phyloP scores from a whole-genome alignment of 2,113 vertebrate species.

The Salvelinus sp. region DNA sequence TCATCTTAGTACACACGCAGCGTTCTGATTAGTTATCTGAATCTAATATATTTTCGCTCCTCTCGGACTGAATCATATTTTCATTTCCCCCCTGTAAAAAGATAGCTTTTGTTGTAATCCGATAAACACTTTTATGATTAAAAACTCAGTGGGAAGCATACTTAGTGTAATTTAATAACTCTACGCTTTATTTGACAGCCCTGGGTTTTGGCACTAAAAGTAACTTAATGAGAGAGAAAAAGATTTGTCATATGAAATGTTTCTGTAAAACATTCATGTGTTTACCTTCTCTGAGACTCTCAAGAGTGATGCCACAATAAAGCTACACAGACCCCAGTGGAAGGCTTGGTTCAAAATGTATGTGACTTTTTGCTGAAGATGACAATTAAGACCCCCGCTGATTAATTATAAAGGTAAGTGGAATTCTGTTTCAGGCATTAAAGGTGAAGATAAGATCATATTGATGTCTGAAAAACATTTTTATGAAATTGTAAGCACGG shows the following conservation, averaged over 20 bases:
- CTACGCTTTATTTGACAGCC: constrained; percentile 21
- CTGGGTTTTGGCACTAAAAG: constrained; percentile 7
- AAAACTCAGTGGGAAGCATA: constrained; percentile 21
- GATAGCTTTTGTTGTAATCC: constrained; percentile 23
- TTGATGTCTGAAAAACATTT: background rate
- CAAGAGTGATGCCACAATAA: constrained; percentile 3
- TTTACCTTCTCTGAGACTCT: constrained; percentile 5
- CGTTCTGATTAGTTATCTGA: background rate
- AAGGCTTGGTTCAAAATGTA: background rate
- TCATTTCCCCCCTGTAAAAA: constrained; percentile 23
- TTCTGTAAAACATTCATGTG: background rate
- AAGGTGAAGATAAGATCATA: constrained; percentile 13
- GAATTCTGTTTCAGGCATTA: constrained; percentile 19
- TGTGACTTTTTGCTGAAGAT: background rate
- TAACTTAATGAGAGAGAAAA: constrained; percentile 5
- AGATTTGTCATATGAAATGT: constrained; percentile 21
- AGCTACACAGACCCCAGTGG: constrained; percentile 3
- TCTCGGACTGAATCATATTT: background rate
- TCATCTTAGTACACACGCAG: background rate
- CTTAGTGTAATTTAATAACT: constrained; percentile 28
- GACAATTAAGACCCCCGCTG: constrained; percentile 31
- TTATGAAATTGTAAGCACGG: background rate
- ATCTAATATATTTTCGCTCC: background rate
- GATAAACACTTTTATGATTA: constrained; percentile 23
- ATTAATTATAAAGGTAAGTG: constrained; percentile 43